Conservation (phyloP, 2,113 vertebrate species). For the Salvelinus fontinalis region DNA sequence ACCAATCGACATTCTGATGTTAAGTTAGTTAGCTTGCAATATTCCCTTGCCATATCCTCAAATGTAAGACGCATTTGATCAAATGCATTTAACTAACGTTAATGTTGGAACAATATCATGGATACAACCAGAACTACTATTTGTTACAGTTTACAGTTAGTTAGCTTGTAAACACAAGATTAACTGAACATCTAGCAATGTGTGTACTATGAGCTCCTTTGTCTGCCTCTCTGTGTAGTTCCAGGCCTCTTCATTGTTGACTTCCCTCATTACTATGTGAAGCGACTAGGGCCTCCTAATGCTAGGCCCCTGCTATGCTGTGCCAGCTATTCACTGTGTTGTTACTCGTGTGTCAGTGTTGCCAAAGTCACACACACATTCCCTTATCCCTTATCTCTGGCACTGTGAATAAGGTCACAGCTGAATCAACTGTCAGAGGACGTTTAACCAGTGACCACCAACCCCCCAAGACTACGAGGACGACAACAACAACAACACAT, state of each 20-base stretch:
- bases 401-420: conserved; percentile 17
- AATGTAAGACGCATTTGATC: too few species aligned
- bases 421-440: conserved; percentile 9
- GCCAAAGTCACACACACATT: conserved; percentile 1
- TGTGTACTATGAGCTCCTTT: conserved; percentile 26
- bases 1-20: too few species aligned
- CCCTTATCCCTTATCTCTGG: conserved; percentile 10
- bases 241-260: conserved; percentile 8
- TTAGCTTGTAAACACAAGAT: conserved; percentile 45
- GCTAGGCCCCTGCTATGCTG: neutral
- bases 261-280: neutral
- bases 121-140: neutral
- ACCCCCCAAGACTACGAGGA: too few species aligned
- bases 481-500: neutral
- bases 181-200: conserved; percentile 9
- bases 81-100: too few species aligned
- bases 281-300: neutral
- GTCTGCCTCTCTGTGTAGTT: conserved; percentile 13
- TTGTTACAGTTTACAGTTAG: neutral
- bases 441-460: neutral
- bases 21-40: too few species aligned
- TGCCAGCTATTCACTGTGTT: conserved; percentile 26
- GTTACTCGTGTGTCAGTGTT: neutral
- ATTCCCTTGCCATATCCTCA: too few species aligned
- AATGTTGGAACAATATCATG: too few species aligned